These are phyloP conservation scores for Pachyseris speciosa DNA, from an alignment of 64 coral and sea anemone genomes.

Conservation along the genomic window DNA sequence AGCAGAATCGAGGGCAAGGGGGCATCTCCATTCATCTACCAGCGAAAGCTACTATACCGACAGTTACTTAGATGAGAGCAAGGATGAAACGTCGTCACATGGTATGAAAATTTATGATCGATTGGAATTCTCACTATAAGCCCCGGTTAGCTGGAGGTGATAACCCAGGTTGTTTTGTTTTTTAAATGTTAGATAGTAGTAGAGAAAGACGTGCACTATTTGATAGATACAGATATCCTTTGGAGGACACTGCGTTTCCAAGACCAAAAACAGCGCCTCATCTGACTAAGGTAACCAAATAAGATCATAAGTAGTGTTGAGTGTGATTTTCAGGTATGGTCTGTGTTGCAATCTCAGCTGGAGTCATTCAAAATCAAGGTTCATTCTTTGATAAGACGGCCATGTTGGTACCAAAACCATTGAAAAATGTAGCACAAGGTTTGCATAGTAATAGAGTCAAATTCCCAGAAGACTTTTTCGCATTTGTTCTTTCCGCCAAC, in stretches of 20 bases:
- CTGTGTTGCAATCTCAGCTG: too few species aligned
- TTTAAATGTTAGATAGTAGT: not conserved
- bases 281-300: not conserved
- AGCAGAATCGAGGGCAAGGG: not conserved
- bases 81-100: conserved; percentile 8
- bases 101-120: not conserved
- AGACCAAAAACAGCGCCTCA: not conserved
- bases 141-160: too few species aligned
- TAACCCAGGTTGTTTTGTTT: not conserved
- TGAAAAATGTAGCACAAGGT: too few species aligned
- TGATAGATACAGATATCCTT: conserved; percentile 12
- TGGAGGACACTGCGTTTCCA: conserved; percentile 16
- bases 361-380: too few species aligned
- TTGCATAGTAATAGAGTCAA: too few species aligned
- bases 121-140: too few species aligned
- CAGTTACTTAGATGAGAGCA: conserved; percentile 24
- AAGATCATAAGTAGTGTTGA: too few species aligned
- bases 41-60: conserved; percentile 19
- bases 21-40: not conserved
- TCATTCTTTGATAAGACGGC: too few species aligned
- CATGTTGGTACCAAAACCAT: too few species aligned
- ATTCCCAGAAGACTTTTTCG: too few species aligned
- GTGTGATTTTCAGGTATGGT: too few species aligned
- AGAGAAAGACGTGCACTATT: not conserved
- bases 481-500: too few species aligned